Evolutionary conservation across 2,888 invertebrate genomes (phyloP).

Genomic region (Apamea monoglypha): DNA sequence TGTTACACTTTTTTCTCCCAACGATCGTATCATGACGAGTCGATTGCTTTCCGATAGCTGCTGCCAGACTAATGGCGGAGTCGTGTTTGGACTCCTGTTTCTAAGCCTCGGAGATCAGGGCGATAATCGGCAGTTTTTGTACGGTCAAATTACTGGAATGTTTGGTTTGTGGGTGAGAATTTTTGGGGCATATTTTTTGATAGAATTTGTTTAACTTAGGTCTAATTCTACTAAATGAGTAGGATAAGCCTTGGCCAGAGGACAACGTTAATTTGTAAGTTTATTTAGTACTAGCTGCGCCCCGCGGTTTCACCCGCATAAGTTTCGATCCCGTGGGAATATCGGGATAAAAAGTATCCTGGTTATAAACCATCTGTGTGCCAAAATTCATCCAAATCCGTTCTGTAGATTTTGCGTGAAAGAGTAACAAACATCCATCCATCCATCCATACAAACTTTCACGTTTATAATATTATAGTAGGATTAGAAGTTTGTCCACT

Average conservation of each 20-base stretch:
- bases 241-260: too few species aligned
- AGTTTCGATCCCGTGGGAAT: too few species aligned
- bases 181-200: neutral
- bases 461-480: too few species aligned
- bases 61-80: constrained; percentile 85
- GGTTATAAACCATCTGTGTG: too few species aligned
- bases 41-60: constrained; percentile 86
- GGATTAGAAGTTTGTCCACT: neutral
- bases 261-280: neutral
- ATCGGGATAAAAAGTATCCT: too few species aligned
- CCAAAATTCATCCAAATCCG: too few species aligned
- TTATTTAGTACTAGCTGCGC: too few species aligned
- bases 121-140: constrained; percentile 49
- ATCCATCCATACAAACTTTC: too few species aligned
- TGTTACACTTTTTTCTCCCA: constrained; percentile 38
- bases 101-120: constrained; percentile 64
- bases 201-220: neutral
- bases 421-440: too few species aligned
- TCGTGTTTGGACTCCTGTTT: constrained; percentile 86
- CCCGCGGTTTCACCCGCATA: too few species aligned
- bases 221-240: neutral
- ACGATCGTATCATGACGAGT: constrained; percentile 70
- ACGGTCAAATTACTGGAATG: constrained; percentile 53
- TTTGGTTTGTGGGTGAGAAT: constrained; percentile 2
- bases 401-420: too few species aligned